phyloP scores from a whole-genome alignment of 2,113 vertebrate species.

The Corythoichthys intestinalis region DNA sequence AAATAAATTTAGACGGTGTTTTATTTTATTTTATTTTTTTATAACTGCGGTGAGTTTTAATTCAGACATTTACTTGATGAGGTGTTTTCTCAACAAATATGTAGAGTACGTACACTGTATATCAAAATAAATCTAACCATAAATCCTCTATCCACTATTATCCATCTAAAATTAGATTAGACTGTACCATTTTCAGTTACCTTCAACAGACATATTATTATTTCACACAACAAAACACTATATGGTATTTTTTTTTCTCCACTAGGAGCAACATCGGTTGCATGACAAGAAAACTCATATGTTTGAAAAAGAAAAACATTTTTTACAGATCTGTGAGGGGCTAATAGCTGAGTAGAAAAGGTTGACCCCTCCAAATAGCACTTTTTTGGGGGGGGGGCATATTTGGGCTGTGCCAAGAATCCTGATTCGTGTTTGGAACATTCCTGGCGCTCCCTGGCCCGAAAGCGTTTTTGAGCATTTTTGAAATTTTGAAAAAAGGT shows the following conservation, averaged over 20 bases:
- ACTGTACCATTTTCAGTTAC: slow-evolving; percentile 4
- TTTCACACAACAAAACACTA: not conserved
- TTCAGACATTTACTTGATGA: slow-evolving; percentile 34
- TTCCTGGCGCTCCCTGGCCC: too few relatives aligned
- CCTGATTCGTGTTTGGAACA: too few relatives aligned
- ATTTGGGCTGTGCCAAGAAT: too few relatives aligned
- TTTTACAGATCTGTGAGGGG: not conserved
- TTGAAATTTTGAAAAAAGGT: too few relatives aligned
- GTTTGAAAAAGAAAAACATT: not conserved
- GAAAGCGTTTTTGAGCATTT: too few relatives aligned
- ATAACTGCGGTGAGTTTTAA: slow-evolving; percentile 37
- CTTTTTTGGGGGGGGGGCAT: too few relatives aligned
- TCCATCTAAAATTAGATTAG: not conserved
- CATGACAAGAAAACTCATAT: not conserved
- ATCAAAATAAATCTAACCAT: not conserved
- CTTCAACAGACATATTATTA: slow-evolving; percentile 10
- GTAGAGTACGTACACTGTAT: not conserved
- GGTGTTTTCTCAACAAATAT: not conserved
- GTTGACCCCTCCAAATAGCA: too few relatives aligned
- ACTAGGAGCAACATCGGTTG: slow-evolving; percentile 8
- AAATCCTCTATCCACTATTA: not conserved
- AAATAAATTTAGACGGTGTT: slow-evolving; percentile 8
- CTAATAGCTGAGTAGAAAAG: not conserved
- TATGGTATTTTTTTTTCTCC: not conserved
- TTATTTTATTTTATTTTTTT: not conserved